Evolutionary conservation across 2,797 vertebrate genomes (phyloP).

Genomic region (Halcyon badia): DNA sequence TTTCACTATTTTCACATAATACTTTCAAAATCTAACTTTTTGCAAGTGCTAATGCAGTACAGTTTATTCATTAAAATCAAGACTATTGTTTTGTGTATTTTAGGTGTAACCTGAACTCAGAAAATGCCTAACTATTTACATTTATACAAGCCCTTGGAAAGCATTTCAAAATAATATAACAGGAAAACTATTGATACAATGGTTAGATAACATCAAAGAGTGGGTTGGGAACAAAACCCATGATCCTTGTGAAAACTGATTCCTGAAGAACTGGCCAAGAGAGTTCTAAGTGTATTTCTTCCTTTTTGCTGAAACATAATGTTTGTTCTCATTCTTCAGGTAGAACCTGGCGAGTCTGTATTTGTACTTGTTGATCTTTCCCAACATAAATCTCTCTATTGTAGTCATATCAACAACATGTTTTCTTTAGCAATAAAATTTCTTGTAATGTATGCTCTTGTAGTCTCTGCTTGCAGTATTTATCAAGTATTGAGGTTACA

Average conservation of each 20-base stretch:
- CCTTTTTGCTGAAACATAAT: conserved; percentile 50
- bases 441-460: not conserved
- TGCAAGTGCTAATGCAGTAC: not conserved
- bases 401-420: conserved; percentile 43
- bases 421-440: conserved; percentile 38
- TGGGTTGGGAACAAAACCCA: conserved; percentile 48
- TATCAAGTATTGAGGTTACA: conserved; percentile 4
- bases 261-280: conserved; percentile 56
- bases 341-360: conserved; percentile 35
- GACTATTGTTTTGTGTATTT: conserved; percentile 7
- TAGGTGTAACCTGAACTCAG: conserved; percentile 39
- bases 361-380: conserved; percentile 75
- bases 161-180: conserved; percentile 28
- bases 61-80: conserved; percentile 24
- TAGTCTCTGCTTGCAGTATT: not conserved
- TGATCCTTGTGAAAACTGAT: conserved; percentile 67
- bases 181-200: conserved; percentile 58
- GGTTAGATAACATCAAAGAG: conserved; percentile 69
- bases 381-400: conserved; percentile 59
- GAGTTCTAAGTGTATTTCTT: conserved; percentile 54
- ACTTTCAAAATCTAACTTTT: not conserved
- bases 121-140: not conserved
- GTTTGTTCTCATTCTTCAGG: conserved; percentile 61
- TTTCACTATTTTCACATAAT: not conserved
- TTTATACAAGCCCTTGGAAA: conserved; percentile 43